These are phyloP conservation scores for Cataglyphis livida DNA, from an alignment of 2,888 invertebrate species.

Conservation along the genomic window DNA sequence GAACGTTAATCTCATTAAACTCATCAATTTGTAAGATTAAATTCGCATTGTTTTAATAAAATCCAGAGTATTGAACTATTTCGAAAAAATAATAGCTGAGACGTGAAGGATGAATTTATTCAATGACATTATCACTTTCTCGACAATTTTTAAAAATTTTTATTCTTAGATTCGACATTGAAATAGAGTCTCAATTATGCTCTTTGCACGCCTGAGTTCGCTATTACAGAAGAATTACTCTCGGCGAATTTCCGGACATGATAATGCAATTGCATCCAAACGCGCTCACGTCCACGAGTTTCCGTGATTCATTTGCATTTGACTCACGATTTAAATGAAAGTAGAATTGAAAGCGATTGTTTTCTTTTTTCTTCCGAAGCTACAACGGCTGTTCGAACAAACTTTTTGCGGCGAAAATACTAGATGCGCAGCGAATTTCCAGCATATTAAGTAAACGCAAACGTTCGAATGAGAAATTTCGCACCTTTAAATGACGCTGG, in stretches of 20 bases:
- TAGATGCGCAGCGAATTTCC: neutral
- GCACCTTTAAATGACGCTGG: neutral
- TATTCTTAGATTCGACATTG: neutral
- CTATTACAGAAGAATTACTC: conserved; percentile 11
- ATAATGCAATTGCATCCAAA: conserved; percentile 30
- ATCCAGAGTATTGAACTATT: neutral
- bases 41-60: neutral
- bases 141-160: neutral
- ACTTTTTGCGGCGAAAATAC: conserved; percentile 22
- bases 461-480: conserved; percentile 13
- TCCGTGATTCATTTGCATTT: conserved; percentile 39
- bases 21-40: neutral
- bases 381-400: conserved; percentile 3
- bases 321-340: conserved; percentile 31
- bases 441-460: conserved; percentile 23
- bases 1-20: neutral
- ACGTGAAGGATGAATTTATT: neutral
- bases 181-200: neutral
- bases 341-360: conserved; percentile 32
- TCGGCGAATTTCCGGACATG: neutral
- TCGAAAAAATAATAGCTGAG: neutral
- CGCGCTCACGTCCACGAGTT: neutral
- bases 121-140: neutral
- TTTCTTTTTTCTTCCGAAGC: conserved; percentile 27
- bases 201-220: neutral